Base-by-base conservation (phyloP, 1,140 invertebrate genomes). In the Heliconius himera region DNA sequence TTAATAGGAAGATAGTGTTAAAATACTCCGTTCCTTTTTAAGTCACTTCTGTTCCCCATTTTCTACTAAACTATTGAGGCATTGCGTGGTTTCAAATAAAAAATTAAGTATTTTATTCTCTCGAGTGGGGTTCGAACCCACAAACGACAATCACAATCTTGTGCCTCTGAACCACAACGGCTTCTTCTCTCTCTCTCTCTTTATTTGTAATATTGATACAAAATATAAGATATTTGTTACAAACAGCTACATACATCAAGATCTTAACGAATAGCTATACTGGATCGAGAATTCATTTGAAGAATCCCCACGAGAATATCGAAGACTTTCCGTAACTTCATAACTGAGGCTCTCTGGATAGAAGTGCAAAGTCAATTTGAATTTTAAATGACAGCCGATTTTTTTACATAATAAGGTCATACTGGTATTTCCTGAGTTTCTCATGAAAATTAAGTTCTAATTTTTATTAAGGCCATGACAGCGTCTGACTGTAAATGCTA, bases 301-400 rank as follows among this genome's bases (percentile, higher is more conserved):
- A 26, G 60, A 66, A 66, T 66, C 60, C 60, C 60, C 3, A 66
- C 26, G 26, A 22, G 26, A 66, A 66, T 66, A 26, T 66, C 60
- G 22, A 66, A 66, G 60, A 66, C 22, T 66, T 66, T 66, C 26
- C 60, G 60, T 66, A 66, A 66, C 60, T 66, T 66, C 60, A 66
- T 66, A 66, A 66, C 60, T 29, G 60, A 66, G 60, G 29, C 60
- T 26, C 60, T 26, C 20, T 60, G 26, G 60, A 66, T 66, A 66
- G 60, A 66, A 66, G 56, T 66, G 56, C 22, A 8, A 66, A 66
- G 26, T 66, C 26, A 66, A 66, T 66, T 66, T 66, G 60, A 66
- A 66, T 66, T 66, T 66, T 29, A 66, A 66, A 66, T 66, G 3
- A 66, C 9, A 1, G 2, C 11, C 1, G 60, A 66, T 4, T 29